phyloP scores from a whole-genome alignment of 2,888 invertebrate genomes.

The Mamestra brassicae region DNA sequence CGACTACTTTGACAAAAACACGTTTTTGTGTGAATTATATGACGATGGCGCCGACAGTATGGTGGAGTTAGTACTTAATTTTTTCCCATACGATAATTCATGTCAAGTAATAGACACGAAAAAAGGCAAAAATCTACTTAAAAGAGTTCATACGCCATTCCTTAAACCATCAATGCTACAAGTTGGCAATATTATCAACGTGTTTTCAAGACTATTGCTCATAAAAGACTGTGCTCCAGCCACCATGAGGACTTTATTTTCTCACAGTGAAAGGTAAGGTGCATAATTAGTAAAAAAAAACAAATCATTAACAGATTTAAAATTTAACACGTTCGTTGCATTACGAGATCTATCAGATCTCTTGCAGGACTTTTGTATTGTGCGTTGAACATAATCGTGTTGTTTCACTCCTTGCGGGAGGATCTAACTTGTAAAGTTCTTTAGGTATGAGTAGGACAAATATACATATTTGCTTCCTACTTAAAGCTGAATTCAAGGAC shows the following conservation, averaged over 20 bases:
- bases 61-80: conserved; percentile 93
- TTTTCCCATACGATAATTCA: conserved; percentile 94
- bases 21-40: conserved; percentile 96
- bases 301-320: neutral
- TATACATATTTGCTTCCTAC: too few relatives aligned
- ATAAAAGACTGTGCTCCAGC: conserved; percentile 93
- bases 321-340: too few relatives aligned
- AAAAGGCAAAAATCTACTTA: conserved; percentile 91
- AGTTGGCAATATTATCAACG: conserved; percentile 93
- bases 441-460: too few relatives aligned
- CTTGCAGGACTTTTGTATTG: too few relatives aligned
- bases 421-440: too few relatives aligned
- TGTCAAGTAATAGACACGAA: conserved; percentile 94
- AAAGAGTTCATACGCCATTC: conserved; percentile 92
- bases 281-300: neutral
- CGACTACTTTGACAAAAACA: conserved; percentile 90
- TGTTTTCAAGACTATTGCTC: conserved; percentile 94
- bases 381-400: too few relatives aligned
- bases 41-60: conserved; percentile 93
- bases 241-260: conserved; percentile 92
- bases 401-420: too few relatives aligned
- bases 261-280: conserved; percentile 91
- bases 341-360: too few relatives aligned
- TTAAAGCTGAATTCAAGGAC: too few relatives aligned
- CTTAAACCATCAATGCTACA: conserved; percentile 93